Evolutionary conservation across 1,140 invertebrate species (phyloP), one percentile per base, ranked within the genome.

Genomic region (Tetranychus cinnabarinus): DNA sequence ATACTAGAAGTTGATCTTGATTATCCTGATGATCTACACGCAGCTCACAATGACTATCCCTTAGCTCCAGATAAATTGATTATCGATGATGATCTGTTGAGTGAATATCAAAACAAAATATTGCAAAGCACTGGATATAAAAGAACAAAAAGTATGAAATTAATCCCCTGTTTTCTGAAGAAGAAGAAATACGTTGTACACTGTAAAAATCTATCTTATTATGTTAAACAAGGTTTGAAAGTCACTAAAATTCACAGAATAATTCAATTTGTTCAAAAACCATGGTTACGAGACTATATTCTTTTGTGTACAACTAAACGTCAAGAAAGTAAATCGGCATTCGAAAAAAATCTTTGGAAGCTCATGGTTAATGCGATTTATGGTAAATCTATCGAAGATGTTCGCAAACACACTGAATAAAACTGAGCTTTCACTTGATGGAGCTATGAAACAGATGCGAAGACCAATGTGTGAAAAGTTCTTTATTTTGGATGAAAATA

Each of bases 351-450:
- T 63, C 69, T 70, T 34, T 68, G 64, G 55, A 70, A 70, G 62
- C 62, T 76, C 58, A 69, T 76, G 63, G 74, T 74, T 65, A 76
- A 77, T 67, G 66, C 70, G 4, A 66, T 75, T 12, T 77, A 72
- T 67, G 75, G 73, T 2, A 75, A 75, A 70, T 72, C 71, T 1
- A 75, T 75, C 68, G 74, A 76, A 68, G 76, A 76, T 69, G 66
- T 73, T n/a, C 66, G 70, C 62, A 75, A 76, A 59, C 65, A 69
- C 64, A 67, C 68, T 36, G 67, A 74, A 66, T 77, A 6, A 69
- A 69, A 69, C 61, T 76, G 66, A 66, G 33, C 61, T 36, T 54
- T 69, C 68, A 67, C 42, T 23, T 50, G 59, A 69, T 56, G 69
- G 71, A 61, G 67, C 66, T 36, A 60, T 68, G 66, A 65, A 66